Conservation (phyloP, 2,888 invertebrate species). For the Chalcis sispes region DNA sequence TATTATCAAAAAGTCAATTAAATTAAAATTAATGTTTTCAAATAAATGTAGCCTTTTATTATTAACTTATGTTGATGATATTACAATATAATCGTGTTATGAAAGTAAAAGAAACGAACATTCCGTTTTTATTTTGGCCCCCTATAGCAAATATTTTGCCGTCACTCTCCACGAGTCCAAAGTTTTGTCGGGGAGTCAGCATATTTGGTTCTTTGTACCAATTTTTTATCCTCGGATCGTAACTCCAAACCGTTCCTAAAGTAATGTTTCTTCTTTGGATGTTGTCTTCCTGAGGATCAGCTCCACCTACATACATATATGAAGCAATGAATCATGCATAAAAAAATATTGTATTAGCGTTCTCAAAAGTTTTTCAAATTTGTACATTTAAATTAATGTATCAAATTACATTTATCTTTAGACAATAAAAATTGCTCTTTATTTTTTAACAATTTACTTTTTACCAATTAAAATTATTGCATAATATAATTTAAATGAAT, state of each 20-base stretch:
- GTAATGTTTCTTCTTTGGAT: constrained; percentile 79
- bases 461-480: background rate
- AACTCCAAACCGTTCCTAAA: constrained; percentile 83
- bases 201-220: constrained; percentile 83
- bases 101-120: constrained; percentile 68
- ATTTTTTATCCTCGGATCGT: constrained; percentile 80
- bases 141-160: constrained; percentile 85
- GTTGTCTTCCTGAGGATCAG: constrained; percentile 81
- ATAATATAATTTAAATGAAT: background rate
- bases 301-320: constrained; percentile 78
- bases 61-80: too few relatives aligned
- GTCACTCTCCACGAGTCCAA: constrained; percentile 82
- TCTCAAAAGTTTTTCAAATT: background rate
- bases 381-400: constrained; percentile 23
- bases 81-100: too few relatives aligned
- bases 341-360: constrained; percentile 3
- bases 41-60: too few relatives aligned
- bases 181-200: constrained; percentile 81
- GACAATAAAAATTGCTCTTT: background rate
- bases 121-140: constrained; percentile 82
- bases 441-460: background rate
- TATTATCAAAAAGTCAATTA: too few relatives aligned
- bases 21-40: too few relatives aligned
- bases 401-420: constrained; percentile 17
- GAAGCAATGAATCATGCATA: constrained; percentile 31